Conservation (phyloP, 2,113 vertebrate species). For the Rhinogobius similis region DNA sequence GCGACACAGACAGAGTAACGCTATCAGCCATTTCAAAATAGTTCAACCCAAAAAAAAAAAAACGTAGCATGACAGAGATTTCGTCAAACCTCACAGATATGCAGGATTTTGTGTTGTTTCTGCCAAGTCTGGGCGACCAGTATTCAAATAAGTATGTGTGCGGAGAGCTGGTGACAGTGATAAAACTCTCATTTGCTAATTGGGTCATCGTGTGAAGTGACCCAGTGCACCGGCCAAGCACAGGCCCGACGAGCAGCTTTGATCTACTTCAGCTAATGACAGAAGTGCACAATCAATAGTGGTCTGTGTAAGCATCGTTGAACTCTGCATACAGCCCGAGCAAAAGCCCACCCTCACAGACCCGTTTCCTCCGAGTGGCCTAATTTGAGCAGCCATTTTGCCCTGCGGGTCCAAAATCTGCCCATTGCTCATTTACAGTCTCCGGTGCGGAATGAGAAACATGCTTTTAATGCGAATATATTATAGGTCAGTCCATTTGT, state of each 20-base stretch:
- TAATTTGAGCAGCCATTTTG: constrained; percentile 40
- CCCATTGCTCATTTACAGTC: constrained; percentile 38
- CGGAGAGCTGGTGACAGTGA: constrained; percentile 15
- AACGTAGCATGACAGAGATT: not conserved
- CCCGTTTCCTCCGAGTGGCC: constrained; percentile 29
- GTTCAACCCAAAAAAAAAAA: not conserved
- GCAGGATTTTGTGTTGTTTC: not conserved
- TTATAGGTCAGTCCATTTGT: not conserved
- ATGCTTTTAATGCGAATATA: constrained; percentile 17
- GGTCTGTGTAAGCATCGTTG: constrained; percentile 36
- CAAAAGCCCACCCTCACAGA: constrained; percentile 3
- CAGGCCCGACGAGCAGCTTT: constrained; percentile 22
- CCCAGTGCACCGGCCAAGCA: constrained; percentile 36
- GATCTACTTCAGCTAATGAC: constrained; percentile 52
- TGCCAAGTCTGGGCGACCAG: not conserved
- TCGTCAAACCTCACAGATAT: not conserved
- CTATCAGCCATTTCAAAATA: not conserved
- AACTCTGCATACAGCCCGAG: constrained; percentile 19
- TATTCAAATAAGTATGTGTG: not conserved
- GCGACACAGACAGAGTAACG: no score
- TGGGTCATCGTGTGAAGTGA: constrained; percentile 47
- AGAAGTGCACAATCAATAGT: constrained; percentile 57
- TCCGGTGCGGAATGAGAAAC: constrained; percentile 23
- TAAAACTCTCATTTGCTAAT: constrained; percentile 32
- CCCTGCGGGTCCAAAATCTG: constrained; percentile 48